Evolutionary conservation across 2,888 invertebrate species (phyloP).

Genomic region (Amorpha juglandis): DNA sequence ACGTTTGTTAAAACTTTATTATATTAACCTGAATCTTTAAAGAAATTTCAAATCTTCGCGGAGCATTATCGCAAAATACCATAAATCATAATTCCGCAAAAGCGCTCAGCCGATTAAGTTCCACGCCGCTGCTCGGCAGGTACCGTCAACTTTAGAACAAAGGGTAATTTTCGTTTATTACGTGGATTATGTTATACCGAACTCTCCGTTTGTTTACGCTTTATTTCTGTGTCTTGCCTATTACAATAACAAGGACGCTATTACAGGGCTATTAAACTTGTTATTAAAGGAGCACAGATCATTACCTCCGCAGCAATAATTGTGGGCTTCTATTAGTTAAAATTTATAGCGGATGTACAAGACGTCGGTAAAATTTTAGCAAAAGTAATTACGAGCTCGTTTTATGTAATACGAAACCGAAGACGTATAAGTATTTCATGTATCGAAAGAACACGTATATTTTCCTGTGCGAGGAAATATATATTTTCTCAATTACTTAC

Average conservation of each 20-base stretch:
- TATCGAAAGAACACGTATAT: slow-evolving; percentile 10
- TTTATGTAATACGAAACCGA: slow-evolving; percentile 49
- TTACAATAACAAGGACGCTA: slow-evolving; percentile 62
- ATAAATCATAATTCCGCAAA: slow-evolving; percentile 48
- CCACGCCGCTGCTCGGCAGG: slow-evolving; percentile 34
- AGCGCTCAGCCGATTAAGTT: slow-evolving; percentile 41
- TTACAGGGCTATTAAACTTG: slow-evolving; percentile 60
- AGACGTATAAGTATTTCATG: slow-evolving; percentile 35
- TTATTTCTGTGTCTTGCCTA: slow-evolving; percentile 47
- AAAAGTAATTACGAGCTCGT: slow-evolving; percentile 51
- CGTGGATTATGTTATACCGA: slow-evolving; percentile 48
- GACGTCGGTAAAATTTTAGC: slow-evolving; percentile 41
- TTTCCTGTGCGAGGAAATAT: slow-evolving; percentile 3
- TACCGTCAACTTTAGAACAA: slow-evolving; percentile 45
- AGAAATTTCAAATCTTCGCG: slow-evolving; percentile 22
- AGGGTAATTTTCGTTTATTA: slow-evolving; percentile 60
- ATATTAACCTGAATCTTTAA: slow-evolving; percentile 4
- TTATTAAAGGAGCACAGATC: slow-evolving; percentile 46
- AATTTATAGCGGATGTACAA: slow-evolving; percentile 54
- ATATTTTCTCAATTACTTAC: slow-evolving; percentile 10
- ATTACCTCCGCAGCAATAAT: slow-evolving; percentile 52
- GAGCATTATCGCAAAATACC: slow-evolving; percentile 25
- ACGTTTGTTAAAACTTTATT: slow-evolving; percentile 8
- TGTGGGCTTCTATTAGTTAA: slow-evolving; percentile 44
- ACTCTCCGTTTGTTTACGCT: slow-evolving; percentile 45